Evolutionary conservation across 1,140 invertebrate species (phyloP).

Genomic region (Psix sp.): DNA sequence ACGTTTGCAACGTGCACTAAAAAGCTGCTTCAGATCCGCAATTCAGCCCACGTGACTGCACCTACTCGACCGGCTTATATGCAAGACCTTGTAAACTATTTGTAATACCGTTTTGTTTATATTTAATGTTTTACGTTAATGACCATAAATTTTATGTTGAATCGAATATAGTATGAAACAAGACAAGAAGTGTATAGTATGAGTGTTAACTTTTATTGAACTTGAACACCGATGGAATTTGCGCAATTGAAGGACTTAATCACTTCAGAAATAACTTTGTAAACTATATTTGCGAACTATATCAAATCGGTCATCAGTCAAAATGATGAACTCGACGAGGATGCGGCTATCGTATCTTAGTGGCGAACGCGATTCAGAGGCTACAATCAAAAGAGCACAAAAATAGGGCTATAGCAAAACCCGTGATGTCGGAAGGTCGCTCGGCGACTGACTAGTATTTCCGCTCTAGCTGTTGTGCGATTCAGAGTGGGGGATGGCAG

Average conservation of each 20-base stretch:
- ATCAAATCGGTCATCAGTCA: not conserved
- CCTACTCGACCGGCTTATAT: not conserved
- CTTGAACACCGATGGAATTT: too few relatives aligned
- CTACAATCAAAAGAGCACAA: conserved; percentile 61
- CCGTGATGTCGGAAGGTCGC: conserved; percentile 77
- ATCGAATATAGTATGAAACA: too few relatives aligned
- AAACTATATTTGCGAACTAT: not conserved
- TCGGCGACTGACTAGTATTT: conserved; percentile 78
- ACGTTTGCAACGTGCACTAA: conserved; percentile 17
- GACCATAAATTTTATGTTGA: too few relatives aligned
- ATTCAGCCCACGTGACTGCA: conserved; percentile 33
- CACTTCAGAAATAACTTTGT: too few relatives aligned
- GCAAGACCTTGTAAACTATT: too few relatives aligned
- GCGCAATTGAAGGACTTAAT: too few relatives aligned
- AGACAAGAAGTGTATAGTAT: too few relatives aligned
- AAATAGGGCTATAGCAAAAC: conserved; percentile 71
- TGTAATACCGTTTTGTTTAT: too few relatives aligned
- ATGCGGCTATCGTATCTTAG: conserved; percentile 19
- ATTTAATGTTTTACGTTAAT: too few relatives aligned
- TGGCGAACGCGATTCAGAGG: conserved; percentile 24
- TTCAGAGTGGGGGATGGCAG: conserved; percentile 72
- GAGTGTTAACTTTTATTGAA: too few relatives aligned
- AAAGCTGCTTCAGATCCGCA: conserved; percentile 31
- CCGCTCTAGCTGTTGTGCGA: conserved; percentile 77
- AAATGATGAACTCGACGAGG: not conserved